Evolutionary conservation across 2,888 invertebrate species (phyloP).

Genomic region (Drosophila fungiperda): DNA sequence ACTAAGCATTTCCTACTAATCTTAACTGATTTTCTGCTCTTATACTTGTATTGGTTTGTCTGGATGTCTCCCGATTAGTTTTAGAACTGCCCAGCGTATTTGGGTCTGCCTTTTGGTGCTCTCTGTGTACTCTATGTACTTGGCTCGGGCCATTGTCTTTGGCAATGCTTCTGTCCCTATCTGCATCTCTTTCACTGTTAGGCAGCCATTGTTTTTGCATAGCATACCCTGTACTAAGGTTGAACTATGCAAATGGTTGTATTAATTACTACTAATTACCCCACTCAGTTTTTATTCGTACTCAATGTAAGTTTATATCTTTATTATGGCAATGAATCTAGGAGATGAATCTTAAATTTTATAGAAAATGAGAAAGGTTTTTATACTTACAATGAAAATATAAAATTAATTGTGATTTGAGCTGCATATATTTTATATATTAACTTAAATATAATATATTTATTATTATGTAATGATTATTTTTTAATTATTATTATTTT

Average conservation of each 20-base stretch:
- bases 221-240: constrained; percentile 51
- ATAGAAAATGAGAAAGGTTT: neutral
- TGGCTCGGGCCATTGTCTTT: constrained; percentile 69
- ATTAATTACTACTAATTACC: neutral
- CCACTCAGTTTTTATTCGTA: neutral
- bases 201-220: constrained; percentile 67
- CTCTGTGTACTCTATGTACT: constrained; percentile 48
- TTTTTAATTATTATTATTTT: too few relatives aligned
- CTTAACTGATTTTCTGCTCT: neutral
- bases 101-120: constrained; percentile 38
- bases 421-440: neutral
- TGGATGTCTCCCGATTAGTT: neutral
- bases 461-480: neutral
- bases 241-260: constrained; percentile 14
- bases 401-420: neutral
- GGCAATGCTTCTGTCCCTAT: constrained; percentile 59
- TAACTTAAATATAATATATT: neutral
- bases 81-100: constrained; percentile 25
- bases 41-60: too few relatives aligned
- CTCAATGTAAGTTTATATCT: too few relatives aligned
- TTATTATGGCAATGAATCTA: too few relatives aligned
- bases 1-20: neutral
- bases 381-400: neutral
- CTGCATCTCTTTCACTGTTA: constrained; percentile 52
- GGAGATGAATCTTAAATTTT: too few relatives aligned